phyloP scores from a whole-genome alignment of 2,113 vertebrate species.

The Phaetusa simplex region DNA sequence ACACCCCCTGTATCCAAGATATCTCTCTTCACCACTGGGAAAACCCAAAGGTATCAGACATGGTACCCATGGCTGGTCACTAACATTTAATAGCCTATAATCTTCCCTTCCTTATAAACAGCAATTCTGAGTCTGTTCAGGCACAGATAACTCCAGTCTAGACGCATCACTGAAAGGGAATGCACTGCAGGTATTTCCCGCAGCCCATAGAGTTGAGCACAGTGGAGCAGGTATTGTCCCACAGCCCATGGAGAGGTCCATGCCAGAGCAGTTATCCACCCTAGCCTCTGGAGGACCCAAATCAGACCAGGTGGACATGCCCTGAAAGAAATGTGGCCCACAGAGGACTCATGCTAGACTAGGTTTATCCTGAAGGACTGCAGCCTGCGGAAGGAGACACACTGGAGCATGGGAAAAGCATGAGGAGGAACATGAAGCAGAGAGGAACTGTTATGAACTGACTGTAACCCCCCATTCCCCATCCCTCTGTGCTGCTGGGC shows the following conservation, averaged over 20 bases:
- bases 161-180: not conserved
- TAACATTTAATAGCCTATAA: not conserved
- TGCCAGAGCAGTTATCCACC: not conserved
- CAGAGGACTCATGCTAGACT: not conserved
- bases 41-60: not conserved
- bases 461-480: not conserved
- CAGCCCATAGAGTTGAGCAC: not conserved
- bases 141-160: not conserved
- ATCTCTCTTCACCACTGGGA: not conserved
- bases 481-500: not conserved
- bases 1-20: not conserved
- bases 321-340: not conserved
- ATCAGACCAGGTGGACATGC: not conserved
- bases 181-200: not conserved
- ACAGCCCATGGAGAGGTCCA: not conserved
- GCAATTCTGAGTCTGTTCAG: not conserved
- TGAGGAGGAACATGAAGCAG: not conserved
- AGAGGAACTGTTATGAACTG: not conserved
- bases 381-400: not conserved
- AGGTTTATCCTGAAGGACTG: not conserved
- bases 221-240: not conserved
- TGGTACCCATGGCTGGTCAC: not conserved
- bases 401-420: accelerated
- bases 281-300: not conserved
- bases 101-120: not conserved